Base-by-base conservation (phyloP, 37 sponge, comb jelly and placozoan genomes). In the Lycopodina hypogea region DNA sequence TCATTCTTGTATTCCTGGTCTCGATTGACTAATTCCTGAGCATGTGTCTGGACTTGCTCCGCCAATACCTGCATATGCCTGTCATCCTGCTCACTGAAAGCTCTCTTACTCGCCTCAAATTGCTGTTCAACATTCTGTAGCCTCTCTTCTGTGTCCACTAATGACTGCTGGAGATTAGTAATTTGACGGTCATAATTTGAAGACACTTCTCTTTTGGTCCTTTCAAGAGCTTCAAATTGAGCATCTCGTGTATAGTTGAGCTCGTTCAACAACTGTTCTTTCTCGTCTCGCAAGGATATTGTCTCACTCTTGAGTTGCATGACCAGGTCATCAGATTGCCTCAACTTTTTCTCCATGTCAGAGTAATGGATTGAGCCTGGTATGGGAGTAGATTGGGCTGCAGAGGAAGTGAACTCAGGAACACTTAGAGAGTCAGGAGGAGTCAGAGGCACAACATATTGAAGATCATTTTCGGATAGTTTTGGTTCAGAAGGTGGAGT, bases 1-100 rank as follows among this genome's bases (percentile, higher is more conserved):
- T 87, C 78, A 6, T 56, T 33, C 19, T 72, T 75, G 50, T 82
- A 83, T 61, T 87, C 77, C 41, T 82, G 69, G 11, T 82, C 78
- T 34, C 37, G 29, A 56, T 82, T 72, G 0, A 51, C 28, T 38
- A 78, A 35, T 3, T 53, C 23, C n/a, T 56, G 18, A 26, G 28
- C 57, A 34, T 56, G 83, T 30, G 37, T 33, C 21, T 69, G 55
- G 22, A 53, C 30, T 1, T 65, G 9, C 2, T 40, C 40, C 38
- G 75, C 69, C 1, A 87, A 28, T 36, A 80, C 81, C 15, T 17
- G 28, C 24, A 19, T 21, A 29, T 83, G 84, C n/a, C 15, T 37
- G 22, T 41, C 34, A 7, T 3, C 32, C 35, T 65, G 35, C 21
- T 75, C 56, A 8, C 7, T 67, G 35, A 35, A 26, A 21, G 8